These are phyloP conservation scores for Ophiodon elongatus DNA, from an alignment of 2,113 vertebrate genomes.

Conservation along the genomic window DNA sequence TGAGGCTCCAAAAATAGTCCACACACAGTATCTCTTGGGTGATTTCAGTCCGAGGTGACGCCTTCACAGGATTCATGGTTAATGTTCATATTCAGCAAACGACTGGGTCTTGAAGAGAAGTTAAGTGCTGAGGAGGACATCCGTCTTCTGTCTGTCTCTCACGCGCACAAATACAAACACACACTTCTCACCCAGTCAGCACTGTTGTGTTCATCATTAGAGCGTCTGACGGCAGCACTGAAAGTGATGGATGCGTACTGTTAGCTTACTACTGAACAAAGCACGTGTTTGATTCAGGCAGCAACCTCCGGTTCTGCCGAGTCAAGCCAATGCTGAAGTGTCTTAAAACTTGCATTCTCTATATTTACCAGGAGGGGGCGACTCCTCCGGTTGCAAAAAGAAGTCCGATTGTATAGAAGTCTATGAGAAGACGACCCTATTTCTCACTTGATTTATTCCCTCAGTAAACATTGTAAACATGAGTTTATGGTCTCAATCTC, in stretches of 20 bases:
- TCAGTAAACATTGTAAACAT: too few relatives aligned
- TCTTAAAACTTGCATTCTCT: background rate
- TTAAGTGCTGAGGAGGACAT: constrained; percentile 26
- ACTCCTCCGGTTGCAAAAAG: background rate
- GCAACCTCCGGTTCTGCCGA: background rate
- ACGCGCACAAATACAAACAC: background rate
- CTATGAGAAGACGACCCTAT: too few relatives aligned
- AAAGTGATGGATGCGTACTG: constrained; percentile 48
- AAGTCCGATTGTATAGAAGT: too few relatives aligned
- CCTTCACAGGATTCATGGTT: background rate
- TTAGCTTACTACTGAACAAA: constrained; percentile 34
- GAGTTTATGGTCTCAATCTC: too few relatives aligned
- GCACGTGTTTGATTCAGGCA: constrained; percentile 17
- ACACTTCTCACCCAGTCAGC: constrained; percentile 14
- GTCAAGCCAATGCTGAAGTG: background rate
- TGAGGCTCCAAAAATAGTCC: constrained; percentile 32
- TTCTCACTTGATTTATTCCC: too few relatives aligned
- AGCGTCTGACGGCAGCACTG: constrained; percentile 27
- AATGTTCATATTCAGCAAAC: constrained; percentile 40
- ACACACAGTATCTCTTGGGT: background rate
- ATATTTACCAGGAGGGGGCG: background rate
- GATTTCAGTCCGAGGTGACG: constrained; percentile 23
- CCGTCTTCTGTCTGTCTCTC: background rate
- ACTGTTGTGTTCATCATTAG: constrained; percentile 38
- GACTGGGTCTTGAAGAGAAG: constrained; percentile 9